Percentiles rank a stretch among this genome's conserved stretches.
phyloP scores from a whole-genome alignment of 2,113 vertebrate genomes.

The Oriolus oriolus region DNA sequence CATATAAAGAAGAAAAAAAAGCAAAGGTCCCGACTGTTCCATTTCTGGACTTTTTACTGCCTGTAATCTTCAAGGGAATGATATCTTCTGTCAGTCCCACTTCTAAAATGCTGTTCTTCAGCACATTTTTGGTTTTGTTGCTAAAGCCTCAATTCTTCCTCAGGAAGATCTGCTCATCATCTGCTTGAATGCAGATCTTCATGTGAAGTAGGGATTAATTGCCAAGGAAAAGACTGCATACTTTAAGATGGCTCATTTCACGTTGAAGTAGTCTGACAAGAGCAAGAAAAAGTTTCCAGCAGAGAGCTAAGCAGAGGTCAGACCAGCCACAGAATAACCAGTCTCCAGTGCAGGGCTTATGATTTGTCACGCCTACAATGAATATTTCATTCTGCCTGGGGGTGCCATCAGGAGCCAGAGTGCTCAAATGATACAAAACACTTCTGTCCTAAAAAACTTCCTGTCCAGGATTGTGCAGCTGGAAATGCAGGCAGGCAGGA shows the following conservation, averaged over 20 bases:
- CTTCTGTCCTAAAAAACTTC: neutral
- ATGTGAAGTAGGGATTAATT: neutral
- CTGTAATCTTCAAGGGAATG: neutral
- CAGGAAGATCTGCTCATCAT: neutral
- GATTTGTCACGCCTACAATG: fast-evolving
- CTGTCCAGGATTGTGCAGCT: neutral
- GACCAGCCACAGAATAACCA: neutral
- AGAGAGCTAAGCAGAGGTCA: neutral
- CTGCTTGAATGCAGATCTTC: neutral
- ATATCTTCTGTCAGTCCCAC: neutral
- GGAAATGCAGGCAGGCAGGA: neutral
- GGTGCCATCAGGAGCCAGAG: neutral
- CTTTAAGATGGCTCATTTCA: neutral
- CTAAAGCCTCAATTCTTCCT: neutral
- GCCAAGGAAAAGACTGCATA: neutral
- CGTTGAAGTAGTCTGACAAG: neutral
- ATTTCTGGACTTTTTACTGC: neutral
- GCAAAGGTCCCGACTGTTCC: neutral
- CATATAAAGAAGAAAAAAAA: neutral
- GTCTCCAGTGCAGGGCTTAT: neutral
- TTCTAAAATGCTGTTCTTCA: neutral
- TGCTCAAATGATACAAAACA: neutral
- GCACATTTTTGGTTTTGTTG: neutral
- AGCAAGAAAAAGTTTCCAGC: neutral
- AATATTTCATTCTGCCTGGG: neutral